Base-by-base conservation (phyloP, 1,140 invertebrate genomes). In the Brachionus calyciflorus region DNA sequence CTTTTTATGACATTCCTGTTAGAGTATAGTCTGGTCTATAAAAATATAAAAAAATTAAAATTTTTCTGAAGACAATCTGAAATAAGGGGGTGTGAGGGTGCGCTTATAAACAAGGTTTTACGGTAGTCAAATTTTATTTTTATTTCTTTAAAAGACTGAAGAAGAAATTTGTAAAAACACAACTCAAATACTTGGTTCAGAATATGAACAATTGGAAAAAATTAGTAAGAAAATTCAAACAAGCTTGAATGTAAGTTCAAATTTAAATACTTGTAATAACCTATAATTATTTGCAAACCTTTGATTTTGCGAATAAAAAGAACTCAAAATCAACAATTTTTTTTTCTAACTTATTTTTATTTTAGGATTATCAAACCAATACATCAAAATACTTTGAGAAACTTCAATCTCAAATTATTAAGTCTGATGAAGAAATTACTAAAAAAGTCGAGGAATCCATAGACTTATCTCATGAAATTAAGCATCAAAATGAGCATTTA, bases 201-300 rank as follows among this genome's bases (percentile, higher is more conserved):
- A 60, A 60, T 40, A 2, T 28, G 55, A 60, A 0, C 10, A 60
- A 60, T 37, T 60, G 30, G 55, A 60, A 37, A 60, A 60, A 9
- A 60, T 33, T 17, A 33, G 55, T 33, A 60, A 60, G 37, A 60
- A 60, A 60, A 60, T 60, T n/a, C 55, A 60, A 21, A 3, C 33
- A 3, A 60, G 37, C 10, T 60, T 19, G 28, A 60, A 33, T 17
- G 55, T 60, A 60, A 33, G 26, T 28, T 55, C 33, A 30, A 55
- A 55, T n/a, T n/a, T n/a, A n/a, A n/a, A n/a, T n/a, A n/a, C n/a
- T n/a, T n/a, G n/a, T n/a, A n/a, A n/a, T n/a, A n/a, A n/a, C n/a
- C n/a, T n/a, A n/a, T n/a, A n/a, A n/a, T n/a, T n/a, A n/a, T n/a
- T n/a, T n/a, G n/a, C n/a, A n/a, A n/a, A n/a, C n/a, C n/a, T n/a